Percentiles rank a stretch among this genome's conserved stretches.
phyloP scores from a whole-genome alignment of 2,113 vertebrate genomes.

The Eublepharis macularius region DNA sequence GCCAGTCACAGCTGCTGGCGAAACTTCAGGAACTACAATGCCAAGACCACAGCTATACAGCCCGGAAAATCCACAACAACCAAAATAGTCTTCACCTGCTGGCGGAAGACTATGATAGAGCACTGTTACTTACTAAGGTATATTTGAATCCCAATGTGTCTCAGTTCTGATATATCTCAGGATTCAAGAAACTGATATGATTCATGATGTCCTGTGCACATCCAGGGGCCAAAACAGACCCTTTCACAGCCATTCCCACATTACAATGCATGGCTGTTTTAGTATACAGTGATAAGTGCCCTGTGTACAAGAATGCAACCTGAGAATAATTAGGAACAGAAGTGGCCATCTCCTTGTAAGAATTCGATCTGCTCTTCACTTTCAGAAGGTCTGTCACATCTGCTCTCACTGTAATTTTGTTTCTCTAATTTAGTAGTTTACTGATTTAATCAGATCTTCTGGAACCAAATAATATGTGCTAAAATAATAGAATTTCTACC shows the following conservation, averaged over 20 bases:
- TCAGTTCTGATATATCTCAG: neutral
- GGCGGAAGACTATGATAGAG: too few species aligned
- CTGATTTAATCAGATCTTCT: slow-evolving; percentile 60
- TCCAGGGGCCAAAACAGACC: neutral
- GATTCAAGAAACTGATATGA: neutral
- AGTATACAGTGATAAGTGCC: neutral
- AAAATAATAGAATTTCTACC: slow-evolving; percentile 49
- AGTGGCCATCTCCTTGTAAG: neutral
- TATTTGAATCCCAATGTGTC: neutral
- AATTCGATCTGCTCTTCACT: slow-evolving; percentile 42
- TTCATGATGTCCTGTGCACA: neutral
- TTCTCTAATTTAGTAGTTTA: slow-evolving; percentile 64
- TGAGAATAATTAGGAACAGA: neutral
- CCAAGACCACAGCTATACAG: too few species aligned
- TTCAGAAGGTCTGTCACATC: slow-evolving; percentile 20
- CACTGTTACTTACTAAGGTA: neutral
- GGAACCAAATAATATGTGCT: slow-evolving; percentile 64
- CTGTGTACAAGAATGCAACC: neutral
- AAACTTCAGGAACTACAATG: too few species aligned
- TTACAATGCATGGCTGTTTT: neutral
- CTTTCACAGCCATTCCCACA: neutral
- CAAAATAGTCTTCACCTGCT: too few species aligned
- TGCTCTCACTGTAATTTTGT: slow-evolving; percentile 56
- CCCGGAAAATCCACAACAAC: too few species aligned
- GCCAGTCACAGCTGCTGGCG: too few species aligned